phyloP scores from a whole-genome alignment of 2,888 invertebrate species.

The Plebejus melissa region DNA sequence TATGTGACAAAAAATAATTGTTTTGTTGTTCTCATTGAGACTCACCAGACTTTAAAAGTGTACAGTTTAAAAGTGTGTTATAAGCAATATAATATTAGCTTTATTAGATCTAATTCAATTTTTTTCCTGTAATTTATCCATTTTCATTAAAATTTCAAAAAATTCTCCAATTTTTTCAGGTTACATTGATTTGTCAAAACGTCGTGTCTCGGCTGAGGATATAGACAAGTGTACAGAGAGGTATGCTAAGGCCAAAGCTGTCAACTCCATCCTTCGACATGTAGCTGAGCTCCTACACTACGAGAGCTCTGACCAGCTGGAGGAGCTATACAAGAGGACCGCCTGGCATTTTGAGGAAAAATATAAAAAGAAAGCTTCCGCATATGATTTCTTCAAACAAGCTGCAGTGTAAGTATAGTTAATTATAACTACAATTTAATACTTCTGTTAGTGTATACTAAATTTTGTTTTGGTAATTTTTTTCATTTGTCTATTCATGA shows the following conservation, averaged over 20 bases:
- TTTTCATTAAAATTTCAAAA: not conserved
- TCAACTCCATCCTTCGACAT: conserved; percentile 97
- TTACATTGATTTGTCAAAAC: conserved; percentile 99
- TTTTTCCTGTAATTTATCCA: not conserved
- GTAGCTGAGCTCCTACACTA: conserved; percentile 97
- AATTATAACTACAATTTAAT: not conserved
- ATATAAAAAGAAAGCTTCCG: conserved; percentile 95
- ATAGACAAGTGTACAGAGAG: conserved; percentile 98
- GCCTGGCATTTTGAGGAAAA: conserved; percentile 99
- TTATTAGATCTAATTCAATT: not conserved
- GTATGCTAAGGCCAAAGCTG: conserved; percentile 98
- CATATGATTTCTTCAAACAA: conserved; percentile 99
- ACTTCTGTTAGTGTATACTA: not conserved
- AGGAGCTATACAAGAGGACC: conserved; percentile 96
- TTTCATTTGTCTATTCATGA: not conserved
- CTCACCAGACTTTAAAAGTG: not conserved
- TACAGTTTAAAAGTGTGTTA: no score
- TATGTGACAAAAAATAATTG: not conserved
- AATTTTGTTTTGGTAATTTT: not conserved
- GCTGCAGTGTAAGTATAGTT: conserved; percentile 90
- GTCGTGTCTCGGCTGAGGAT: conserved; percentile 98
- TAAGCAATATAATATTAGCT: not conserved
- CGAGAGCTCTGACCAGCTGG: conserved; percentile 93
- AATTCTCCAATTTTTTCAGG: conserved; percentile 71
- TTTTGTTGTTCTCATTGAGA: not conserved